Percentiles rank a stretch among this genome's conserved stretches.
phyloP scores from a whole-genome alignment of 1,140 invertebrate species.

The Drosophila sucinea region DNA sequence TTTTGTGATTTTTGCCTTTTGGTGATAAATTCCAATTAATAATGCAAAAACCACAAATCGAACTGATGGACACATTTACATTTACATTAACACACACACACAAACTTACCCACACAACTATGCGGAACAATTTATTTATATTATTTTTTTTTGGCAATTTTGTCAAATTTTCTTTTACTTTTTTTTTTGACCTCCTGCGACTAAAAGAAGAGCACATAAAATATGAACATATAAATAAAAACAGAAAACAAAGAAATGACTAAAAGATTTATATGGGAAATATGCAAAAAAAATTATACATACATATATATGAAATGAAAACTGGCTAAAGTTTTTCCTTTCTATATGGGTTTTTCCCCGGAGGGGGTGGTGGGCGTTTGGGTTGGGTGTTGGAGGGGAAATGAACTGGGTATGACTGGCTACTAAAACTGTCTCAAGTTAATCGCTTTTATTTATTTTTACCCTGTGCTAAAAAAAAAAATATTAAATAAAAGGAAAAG shows the following conservation, averaged over 20 bases:
- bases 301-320: background rate
- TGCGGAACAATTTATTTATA: background rate
- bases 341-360: background rate
- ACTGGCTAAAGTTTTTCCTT: slow-evolving; percentile 7
- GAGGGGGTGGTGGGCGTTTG: background rate
- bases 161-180: slow-evolving; percentile 41
- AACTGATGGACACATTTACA: slow-evolving; percentile 22
- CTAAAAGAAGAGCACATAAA: slow-evolving; percentile 32
- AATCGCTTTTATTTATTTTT: slow-evolving; percentile 81
- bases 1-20: slow-evolving; percentile 14
- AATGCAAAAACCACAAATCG: slow-evolving; percentile 35
- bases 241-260: slow-evolving; percentile 10
- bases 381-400: background rate
- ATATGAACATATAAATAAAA: slow-evolving; percentile 24
- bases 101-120: slow-evolving; percentile 30
- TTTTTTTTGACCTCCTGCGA: slow-evolving; percentile 32
- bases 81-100: slow-evolving; percentile 24
- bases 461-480: slow-evolving; percentile 57
- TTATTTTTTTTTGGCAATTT: slow-evolving; percentile 27
- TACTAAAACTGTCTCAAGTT: slow-evolving; percentile 80
- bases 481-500: slow-evolving; percentile 32
- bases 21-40: slow-evolving; percentile 38
- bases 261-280: slow-evolving; percentile 8
- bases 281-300: background rate
- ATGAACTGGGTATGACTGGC: slow-evolving; percentile 32